Base-by-base conservation (phyloP, 2,888 invertebrate species). In the Strigamia crassipes region DNA sequence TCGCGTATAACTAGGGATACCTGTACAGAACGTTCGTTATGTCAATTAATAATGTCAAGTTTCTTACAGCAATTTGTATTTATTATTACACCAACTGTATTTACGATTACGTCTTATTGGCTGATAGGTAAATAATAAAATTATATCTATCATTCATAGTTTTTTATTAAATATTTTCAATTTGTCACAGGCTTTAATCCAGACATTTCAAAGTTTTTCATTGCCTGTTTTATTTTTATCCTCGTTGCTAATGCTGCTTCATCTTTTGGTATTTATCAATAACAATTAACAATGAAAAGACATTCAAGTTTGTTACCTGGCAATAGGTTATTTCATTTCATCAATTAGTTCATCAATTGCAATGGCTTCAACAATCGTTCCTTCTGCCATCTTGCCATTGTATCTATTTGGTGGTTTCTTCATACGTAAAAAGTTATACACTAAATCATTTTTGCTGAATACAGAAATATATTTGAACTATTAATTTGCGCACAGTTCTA, bases 401-500 rank as follows among this genome's bases (percentile, higher is more conserved):
- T 31, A 27, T 3, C 73, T 73, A 9, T 73, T 73, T 73, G 73
- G 73, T 13, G 73, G 23, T n/a, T 73, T 73, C 31, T 73, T 73
- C 23, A 23, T 73, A 15, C 23, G n/a, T n/a, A 73, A 73, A 27
- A 73, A 5, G 73, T 38, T 38, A 38, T 38, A 5, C 9, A 9
- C 38, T 38, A 6, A 38, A 5, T 73, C 2, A 31, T 27, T 27
- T 27, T 73, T 13, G 13, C 13, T 27, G 23, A 15, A 73, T 1
- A 27, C 12, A 12, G 27, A 18, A 56, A 23, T 15, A 31, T 15
- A 31, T 15, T 10, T 12, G 5, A 12, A 12, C 8, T 31, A 10
- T 3, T 27, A 21, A 18, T 15, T 61, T 78, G 80, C 21, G 82
- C 82, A 27, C 86, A 86, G 86, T 0, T 84, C 85, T 0, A 84